Conservation (phyloP, 2,888 invertebrate species). For the Hesperia comma region DNA sequence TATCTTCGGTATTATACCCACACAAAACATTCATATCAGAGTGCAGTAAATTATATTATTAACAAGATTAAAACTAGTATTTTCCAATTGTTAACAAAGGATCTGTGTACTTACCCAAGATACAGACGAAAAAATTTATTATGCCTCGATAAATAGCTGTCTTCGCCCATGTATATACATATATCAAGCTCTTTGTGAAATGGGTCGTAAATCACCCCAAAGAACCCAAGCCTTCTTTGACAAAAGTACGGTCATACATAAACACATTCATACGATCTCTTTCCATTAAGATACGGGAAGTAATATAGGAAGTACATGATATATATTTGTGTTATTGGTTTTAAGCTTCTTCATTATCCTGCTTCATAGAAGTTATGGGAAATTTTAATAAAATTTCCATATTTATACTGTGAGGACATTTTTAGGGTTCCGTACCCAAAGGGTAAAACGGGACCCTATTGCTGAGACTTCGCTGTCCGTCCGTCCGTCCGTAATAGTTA, state of each 20-base stretch:
- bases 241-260: conserved; percentile 74
- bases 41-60: too few relatives aligned
- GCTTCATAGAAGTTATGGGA: background rate
- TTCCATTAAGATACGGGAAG: conserved; percentile 14
- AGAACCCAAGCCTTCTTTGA: conserved; percentile 66
- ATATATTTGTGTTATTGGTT: background rate
- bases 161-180: conserved; percentile 51
- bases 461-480: too few relatives aligned
- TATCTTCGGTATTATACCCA: too few relatives aligned
- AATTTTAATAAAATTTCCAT: too few relatives aligned
- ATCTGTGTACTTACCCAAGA: conserved; percentile 4
- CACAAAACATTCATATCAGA: too few relatives aligned
- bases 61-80: background rate
- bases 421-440: too few relatives aligned
- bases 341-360: background rate
- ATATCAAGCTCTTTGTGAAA: conserved; percentile 62
- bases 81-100: background rate
- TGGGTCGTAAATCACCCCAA: conserved; percentile 72
- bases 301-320: conserved; percentile 5
- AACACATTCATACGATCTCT: conserved; percentile 58
- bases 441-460: too few relatives aligned
- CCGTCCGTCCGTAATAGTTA: too few relatives aligned
- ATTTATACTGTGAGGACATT: too few relatives aligned
- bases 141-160: conserved; percentile 64
- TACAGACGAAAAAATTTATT: conserved; percentile 67